Evolutionary conservation across 2,888 invertebrate species (phyloP).

Genomic region (Dolichomitus sp.): DNA sequence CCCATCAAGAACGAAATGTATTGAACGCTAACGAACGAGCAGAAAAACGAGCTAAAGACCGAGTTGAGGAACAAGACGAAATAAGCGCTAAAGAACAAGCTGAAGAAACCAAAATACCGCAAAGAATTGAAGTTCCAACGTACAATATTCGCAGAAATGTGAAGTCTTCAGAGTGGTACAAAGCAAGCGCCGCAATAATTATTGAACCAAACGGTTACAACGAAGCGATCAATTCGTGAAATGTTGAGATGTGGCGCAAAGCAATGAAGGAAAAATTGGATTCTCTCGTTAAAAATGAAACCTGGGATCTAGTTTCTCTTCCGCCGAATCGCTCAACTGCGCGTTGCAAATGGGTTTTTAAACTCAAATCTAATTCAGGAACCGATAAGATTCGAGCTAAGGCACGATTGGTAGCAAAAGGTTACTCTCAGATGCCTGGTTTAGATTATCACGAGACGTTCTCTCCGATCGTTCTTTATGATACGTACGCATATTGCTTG

Average conservation of each 20-base stretch:
- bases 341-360: conserved; percentile 33
- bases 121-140: neutral
- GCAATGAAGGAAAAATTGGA: neutral
- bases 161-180: neutral
- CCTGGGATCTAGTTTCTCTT: conserved; percentile 16
- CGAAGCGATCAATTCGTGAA: neutral
- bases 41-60: neutral
- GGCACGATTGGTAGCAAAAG: conserved; percentile 25
- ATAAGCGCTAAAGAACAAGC: neutral
- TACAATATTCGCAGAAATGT: conserved; percentile 6
- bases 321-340: neutral
- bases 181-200: neutral
- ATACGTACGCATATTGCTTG: neutral
- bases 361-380: neutral
- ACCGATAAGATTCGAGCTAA: conserved; percentile 1
- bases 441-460: conserved; percentile 20
- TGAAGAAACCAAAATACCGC: neutral
- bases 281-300: conserved; percentile 10
- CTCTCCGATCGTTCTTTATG: conserved; percentile 12
- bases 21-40: neutral
- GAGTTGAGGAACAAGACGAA: neutral
- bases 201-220: neutral
- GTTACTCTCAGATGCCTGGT: conserved; percentile 8
- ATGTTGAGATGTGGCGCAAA: neutral
- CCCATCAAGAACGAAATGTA: neutral